Evolutionary conservation across 2,888 invertebrate genomes (phyloP), one percentile per base, ranked within the genome.

Genomic region (Rhopalosiphum nymphaeae): DNA sequence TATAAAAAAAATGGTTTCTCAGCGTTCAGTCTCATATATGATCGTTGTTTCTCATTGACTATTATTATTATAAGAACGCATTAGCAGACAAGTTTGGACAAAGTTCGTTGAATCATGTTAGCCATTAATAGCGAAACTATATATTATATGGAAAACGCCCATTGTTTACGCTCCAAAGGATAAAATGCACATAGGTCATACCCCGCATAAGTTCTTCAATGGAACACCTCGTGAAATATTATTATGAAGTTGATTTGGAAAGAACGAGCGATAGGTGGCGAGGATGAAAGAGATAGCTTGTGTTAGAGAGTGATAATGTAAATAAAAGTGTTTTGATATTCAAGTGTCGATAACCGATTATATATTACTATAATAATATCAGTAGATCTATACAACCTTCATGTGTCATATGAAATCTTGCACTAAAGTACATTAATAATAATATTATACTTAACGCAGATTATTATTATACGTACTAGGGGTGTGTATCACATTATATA

Each of bases 171-270:
- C 13, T 46, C 42, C 26, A 46, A 42, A 44, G 56, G 85, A 56
- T 85, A 57, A 91, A 87, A 92, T 36, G 29, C 61, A 87, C 86
- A 87, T 61, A 53, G 78, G 42, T 46, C 44, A 84, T n/a, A 36
- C 42, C 42, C 56, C 42, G 85, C 44, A 53, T 53, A 86, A 46
- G 25, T 49, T 91, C 36, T 57, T 86, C n/a, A 26, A 44, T 46
- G 46, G n/a, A 91, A 61, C 85, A 91, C 86, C 46, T 61, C 0
- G 57, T 46, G n/a, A 44, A 85, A 44, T 84, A 44, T 85, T 84
- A 44, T 85, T 85, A 86, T 86, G 86, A 91, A 91, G 86, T 91
- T 46, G 61, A 91, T 91, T 86, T 36, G 46, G 25, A 61, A 86
- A 61, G 86, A 44, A 91, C 10, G 42, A 26, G 11, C 13, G 26